Percentiles rank a stretch among this genome's conserved stretches.
Conservation (phyloP, 2,888 invertebrate genomes). For the Papilio demoleus region DNA sequence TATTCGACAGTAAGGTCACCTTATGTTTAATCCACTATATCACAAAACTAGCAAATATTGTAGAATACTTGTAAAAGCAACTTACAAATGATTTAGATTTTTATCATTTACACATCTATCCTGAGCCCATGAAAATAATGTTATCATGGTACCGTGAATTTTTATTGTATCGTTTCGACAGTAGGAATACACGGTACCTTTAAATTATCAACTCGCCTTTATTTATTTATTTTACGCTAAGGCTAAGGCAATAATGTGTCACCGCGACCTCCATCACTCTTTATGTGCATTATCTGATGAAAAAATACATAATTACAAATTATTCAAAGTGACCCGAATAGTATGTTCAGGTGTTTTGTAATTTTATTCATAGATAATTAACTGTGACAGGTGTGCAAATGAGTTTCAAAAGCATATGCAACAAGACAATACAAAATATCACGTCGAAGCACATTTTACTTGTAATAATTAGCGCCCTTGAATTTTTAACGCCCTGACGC, state of each 20-base stretch:
- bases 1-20: not conserved
- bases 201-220: not conserved
- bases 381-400: slow-evolving; percentile 11
- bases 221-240: not conserved
- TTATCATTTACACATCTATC: not conserved
- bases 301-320: not conserved
- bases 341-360: not conserved
- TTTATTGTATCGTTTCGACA: not conserved
- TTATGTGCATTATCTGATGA: not conserved
- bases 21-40: not conserved
- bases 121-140: too few species aligned
- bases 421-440: slow-evolving; percentile 18
- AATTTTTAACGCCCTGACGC: slow-evolving; percentile 21
- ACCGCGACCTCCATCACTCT: not conserved
- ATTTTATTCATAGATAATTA: slow-evolving; percentile 11
- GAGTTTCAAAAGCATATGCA: slow-evolving; percentile 18
- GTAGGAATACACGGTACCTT: not conserved
- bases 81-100: not conserved
- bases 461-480: slow-evolving; percentile 27
- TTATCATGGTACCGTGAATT: too few species aligned
- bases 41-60: not conserved
- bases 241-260: not conserved
- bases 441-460: slow-evolving; percentile 28
- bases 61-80: not conserved
- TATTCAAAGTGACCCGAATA: not conserved